A percentile compares a stretch with the other conserved stretches of the same genome.
Evolutionary conservation across 30 jellyfish, hydroid and myxozoan species (phyloP).

Genomic region (Pseudorhiza aurosa): DNA sequence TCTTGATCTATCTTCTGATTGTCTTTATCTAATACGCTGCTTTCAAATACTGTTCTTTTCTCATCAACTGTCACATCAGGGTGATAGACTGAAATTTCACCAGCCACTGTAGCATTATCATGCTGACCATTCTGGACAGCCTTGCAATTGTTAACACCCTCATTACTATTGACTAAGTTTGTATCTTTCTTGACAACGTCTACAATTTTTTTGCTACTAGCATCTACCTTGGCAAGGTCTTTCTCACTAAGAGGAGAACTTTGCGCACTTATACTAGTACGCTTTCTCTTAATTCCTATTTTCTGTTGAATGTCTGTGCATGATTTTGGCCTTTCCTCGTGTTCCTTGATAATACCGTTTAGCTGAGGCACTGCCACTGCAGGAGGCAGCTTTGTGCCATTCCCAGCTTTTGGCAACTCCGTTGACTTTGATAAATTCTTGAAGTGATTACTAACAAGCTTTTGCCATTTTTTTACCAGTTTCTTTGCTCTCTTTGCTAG

Average conservation of each 20-base stretch:
- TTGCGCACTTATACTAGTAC: conserved; percentile 48
- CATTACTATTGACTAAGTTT: conserved; percentile 5
- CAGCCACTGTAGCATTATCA: too few species aligned
- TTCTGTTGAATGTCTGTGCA: conserved; percentile 55
- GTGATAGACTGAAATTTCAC: too few species aligned
- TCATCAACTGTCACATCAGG: background rate
- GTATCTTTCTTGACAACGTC: background rate
- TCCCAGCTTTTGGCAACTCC: conserved; percentile 48
- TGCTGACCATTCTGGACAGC: conserved; percentile 26
- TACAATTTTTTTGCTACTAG: background rate
- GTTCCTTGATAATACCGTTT: conserved; percentile 59
- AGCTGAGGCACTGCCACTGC: conserved; percentile 27
- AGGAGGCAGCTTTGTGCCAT: conserved; percentile 43
- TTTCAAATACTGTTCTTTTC: background rate
- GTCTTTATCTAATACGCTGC: background rate
- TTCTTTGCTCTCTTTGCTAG: conserved; percentile 90
- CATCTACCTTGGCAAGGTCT: conserved; percentile 5
- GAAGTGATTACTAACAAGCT: conserved; percentile 80
- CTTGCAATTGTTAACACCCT: background rate
- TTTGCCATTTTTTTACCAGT: conserved; percentile 89
- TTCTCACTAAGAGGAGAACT: conserved; percentile 38
- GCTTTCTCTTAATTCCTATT: conserved; percentile 60
- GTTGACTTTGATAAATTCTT: conserved; percentile 51
- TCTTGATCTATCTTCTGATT: background rate
- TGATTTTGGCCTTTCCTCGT: conserved; percentile 51